These are phyloP conservation scores for Hylyphantes graminicola DNA, from an alignment of 1,140 invertebrate species.

Conservation along the genomic window DNA sequence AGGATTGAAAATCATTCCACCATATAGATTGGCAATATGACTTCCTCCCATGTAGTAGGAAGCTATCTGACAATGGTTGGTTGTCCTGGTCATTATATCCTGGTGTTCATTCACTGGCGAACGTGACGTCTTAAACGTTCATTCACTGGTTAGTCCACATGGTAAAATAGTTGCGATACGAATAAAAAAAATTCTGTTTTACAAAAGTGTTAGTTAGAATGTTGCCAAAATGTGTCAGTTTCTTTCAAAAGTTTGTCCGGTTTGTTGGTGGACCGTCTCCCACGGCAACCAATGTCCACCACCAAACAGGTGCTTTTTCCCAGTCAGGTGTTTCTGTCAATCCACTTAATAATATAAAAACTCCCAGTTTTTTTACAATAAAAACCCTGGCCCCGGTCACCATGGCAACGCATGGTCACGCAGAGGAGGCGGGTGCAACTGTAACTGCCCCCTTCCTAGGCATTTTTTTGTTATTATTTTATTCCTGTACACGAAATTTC, in stretches of 20 bases:
- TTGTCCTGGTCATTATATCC: too few species aligned
- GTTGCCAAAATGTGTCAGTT: neutral
- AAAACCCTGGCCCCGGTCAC: neutral
- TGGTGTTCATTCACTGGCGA: too few species aligned
- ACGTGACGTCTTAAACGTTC: too few species aligned
- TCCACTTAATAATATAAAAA: slow-evolving; percentile 57
- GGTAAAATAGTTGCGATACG: too few species aligned
- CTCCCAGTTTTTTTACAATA: slow-evolving; percentile 47
- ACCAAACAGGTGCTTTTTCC: slow-evolving; percentile 59
- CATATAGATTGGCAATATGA: too few species aligned
- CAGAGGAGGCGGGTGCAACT: neutral
- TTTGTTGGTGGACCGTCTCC: slow-evolving; percentile 45
- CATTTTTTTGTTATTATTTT: neutral
- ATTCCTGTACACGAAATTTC: slow-evolving; percentile 32
- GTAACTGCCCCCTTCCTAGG: neutral
- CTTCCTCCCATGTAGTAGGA: too few species aligned
- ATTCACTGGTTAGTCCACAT: too few species aligned
- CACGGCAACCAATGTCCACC: slow-evolving; percentile 45
- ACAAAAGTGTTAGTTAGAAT: too few species aligned
- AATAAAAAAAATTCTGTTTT: too few species aligned
- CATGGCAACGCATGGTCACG: slow-evolving; percentile 26
- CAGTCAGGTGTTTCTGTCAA: slow-evolving; percentile 60
- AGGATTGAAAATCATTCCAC: too few species aligned
- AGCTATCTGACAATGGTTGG: too few species aligned
- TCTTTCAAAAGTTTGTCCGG: slow-evolving; percentile 1